These are phyloP conservation scores for Ostrea edulis DNA, from an alignment of 1,140 invertebrate genomes.

Conservation along the genomic window DNA sequence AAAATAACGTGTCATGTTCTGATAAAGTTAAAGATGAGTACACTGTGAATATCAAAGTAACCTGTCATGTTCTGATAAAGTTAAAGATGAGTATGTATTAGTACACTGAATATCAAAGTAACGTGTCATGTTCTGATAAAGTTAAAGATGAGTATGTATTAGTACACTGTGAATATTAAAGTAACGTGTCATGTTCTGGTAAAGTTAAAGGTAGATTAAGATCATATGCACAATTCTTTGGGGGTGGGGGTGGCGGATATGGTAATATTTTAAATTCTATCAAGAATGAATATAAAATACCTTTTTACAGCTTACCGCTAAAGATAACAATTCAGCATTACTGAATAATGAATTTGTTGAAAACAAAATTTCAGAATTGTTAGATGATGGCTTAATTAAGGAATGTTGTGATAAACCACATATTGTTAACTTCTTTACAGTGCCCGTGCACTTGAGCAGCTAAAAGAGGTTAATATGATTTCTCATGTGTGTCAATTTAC, in stretches of 20 bases:
- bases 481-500: slow-evolving; percentile 45
- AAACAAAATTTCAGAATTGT: slow-evolving; percentile 44
- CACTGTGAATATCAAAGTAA: too few relatives aligned
- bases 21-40: too few relatives aligned
- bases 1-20: too few relatives aligned
- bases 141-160: too few relatives aligned
- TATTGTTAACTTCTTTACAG: slow-evolving; percentile 50
- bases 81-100: too few relatives aligned
- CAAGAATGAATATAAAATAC: slow-evolving; percentile 46
- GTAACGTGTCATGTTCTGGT: too few relatives aligned
- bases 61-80: too few relatives aligned
- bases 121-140: too few relatives aligned
- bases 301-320: slow-evolving; percentile 24
- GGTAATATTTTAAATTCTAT: slow-evolving; percentile 39
- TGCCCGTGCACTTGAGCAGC: slow-evolving; percentile 39
- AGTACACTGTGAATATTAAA: too few relatives aligned
- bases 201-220: background rate
- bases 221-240: background rate
- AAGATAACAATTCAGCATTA: slow-evolving; percentile 40
- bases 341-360: slow-evolving; percentile 39
- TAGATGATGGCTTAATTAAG: slow-evolving; percentile 14
- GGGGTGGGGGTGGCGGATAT: background rate
- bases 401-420: background rate
- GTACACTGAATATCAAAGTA: too few relatives aligned
- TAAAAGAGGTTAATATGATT: slow-evolving; percentile 55